These are phyloP conservation scores for Fragum fragum DNA, from an alignment of 2,888 invertebrate genomes.

Conservation along the genomic window DNA sequence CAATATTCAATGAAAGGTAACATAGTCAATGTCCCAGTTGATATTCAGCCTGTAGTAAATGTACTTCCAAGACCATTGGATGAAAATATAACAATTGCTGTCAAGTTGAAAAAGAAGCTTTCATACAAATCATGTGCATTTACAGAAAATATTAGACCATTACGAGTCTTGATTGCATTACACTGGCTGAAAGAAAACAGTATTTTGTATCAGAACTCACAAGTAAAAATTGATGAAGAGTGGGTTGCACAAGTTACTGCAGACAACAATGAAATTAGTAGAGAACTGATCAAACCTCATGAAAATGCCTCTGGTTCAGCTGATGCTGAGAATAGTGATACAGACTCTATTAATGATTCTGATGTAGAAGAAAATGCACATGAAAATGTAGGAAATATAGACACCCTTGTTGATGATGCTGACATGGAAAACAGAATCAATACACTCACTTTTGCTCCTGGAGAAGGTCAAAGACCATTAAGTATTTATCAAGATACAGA, in stretches of 20 bases:
- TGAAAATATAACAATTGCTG: conserved; percentile 55
- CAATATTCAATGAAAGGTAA: conserved; percentile 63
- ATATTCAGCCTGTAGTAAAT: conserved; percentile 57
- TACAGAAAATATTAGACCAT: conserved; percentile 54
- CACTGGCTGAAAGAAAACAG: conserved; percentile 50
- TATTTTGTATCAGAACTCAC: conserved; percentile 48
- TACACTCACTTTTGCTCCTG: conserved; percentile 57
- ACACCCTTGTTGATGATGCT: conserved; percentile 46
- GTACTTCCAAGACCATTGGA: conserved; percentile 41
- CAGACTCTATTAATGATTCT: too few species aligned
- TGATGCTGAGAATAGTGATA: neutral
- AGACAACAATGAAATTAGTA: conserved; percentile 21
- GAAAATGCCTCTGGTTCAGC: neutral
- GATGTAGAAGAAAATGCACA: conserved; percentile 40
- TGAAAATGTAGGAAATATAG: conserved; percentile 54
- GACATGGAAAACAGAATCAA: conserved; percentile 34
- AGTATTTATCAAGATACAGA: conserved; percentile 61
- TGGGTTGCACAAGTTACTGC: conserved; percentile 25
- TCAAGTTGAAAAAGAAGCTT: conserved; percentile 59
- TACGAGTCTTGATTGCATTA: conserved; percentile 43
- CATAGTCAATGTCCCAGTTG: conserved; percentile 64
- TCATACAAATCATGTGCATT: conserved; percentile 45
- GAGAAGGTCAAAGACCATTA: conserved; percentile 57
- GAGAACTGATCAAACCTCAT: too few species aligned
- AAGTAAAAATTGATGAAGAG: conserved; percentile 40